These are phyloP conservation scores for Drosophila merina DNA, from an alignment of 2,888 invertebrate genomes.

Conservation along the genomic window DNA sequence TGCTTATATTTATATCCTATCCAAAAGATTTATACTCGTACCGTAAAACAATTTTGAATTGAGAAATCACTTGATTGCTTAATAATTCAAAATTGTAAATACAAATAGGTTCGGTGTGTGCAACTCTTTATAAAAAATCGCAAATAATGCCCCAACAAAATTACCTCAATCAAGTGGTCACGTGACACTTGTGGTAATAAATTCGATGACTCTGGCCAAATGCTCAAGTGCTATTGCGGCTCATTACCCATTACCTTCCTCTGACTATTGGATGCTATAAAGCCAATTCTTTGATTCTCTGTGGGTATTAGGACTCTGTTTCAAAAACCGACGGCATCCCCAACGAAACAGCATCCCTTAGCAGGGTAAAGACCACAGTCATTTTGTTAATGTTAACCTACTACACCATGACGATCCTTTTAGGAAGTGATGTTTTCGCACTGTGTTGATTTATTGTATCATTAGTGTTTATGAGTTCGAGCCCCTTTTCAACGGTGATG, in stretches of 20 bases:
- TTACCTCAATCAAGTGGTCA: conserved; percentile 64
- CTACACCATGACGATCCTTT: conserved; percentile 67
- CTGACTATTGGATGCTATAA: conserved; percentile 64
- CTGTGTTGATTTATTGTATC: conserved; percentile 61
- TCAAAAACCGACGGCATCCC: conserved; percentile 20
- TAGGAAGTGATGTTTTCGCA: conserved; percentile 41
- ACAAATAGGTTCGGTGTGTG: conserved; percentile 17
- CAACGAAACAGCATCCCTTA: conserved; percentile 58
- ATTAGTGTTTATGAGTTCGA: conserved; percentile 60
- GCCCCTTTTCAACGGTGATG: conserved; percentile 43
- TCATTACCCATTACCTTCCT: conserved; percentile 81
- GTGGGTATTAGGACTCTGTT: conserved; percentile 11
- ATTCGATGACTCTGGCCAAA: conserved; percentile 54
- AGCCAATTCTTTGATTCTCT: conserved; percentile 33
- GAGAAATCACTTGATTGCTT: conserved; percentile 27
- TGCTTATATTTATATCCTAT: background rate
- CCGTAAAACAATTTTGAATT: conserved; percentile 18
- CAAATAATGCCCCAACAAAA: conserved; percentile 64
- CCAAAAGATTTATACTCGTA: background rate
- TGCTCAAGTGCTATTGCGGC: conserved; percentile 74
- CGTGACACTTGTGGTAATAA: conserved; percentile 71
- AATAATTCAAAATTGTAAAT: conserved; percentile 27
- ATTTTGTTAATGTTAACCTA: conserved; percentile 58
- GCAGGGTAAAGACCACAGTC: conserved; percentile 58
- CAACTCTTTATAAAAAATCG: conserved; percentile 41